Base-by-base conservation (phyloP, 2,888 invertebrate genomes). In the Galerucella calmariensis region DNA sequence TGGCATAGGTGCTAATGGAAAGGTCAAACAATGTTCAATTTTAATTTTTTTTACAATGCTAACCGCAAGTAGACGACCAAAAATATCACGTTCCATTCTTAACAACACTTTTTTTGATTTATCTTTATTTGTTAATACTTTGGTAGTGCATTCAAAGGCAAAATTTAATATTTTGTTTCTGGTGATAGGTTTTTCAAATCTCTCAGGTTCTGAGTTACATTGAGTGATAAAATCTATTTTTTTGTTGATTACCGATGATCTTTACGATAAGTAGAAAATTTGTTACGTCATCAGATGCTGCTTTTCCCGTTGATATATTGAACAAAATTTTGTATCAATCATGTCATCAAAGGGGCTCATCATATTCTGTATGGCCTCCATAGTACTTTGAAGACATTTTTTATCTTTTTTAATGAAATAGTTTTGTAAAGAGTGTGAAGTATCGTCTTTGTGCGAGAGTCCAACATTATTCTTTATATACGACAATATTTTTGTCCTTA, bases 231-330 rank as follows among this genome's bases (percentile, higher is more conserved):
- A 41, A 8, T 41, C 0, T 0, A 41, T 1, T 1, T 41, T 41
- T 41, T 41, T 41, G 35, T 9, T 41, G 35, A 41, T 8, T 41
- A 1, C 35, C 35, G 35, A 8, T 8, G 1, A 0, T 41, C 0
- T 9, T 41, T 0, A 76, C 72, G 24, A 70, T 75, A 2, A 78
- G 74, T 0, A 78, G 72, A 16, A 82, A 85, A 81, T 83, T 76
- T 69, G 79, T 16, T 78, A 85, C 81, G 59, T 83, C 76, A 67
- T 9, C 1, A 56, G 82, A 83, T 74, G 83, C 82, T 58, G 83
- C 83, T 76, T 83, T 83, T 65, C 85, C 83, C 59, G 84, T 84
- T 24, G 83, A 83, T 81, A 84, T 75, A 24, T 83, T 82, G 41
- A 82, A 83, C 48, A 83, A 77, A 35, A n/a, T 56, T 79, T 65